These are phyloP conservation scores for Meiosimyza decipiens DNA, from an alignment of 2,888 invertebrate genomes.

Conservation along the genomic window DNA sequence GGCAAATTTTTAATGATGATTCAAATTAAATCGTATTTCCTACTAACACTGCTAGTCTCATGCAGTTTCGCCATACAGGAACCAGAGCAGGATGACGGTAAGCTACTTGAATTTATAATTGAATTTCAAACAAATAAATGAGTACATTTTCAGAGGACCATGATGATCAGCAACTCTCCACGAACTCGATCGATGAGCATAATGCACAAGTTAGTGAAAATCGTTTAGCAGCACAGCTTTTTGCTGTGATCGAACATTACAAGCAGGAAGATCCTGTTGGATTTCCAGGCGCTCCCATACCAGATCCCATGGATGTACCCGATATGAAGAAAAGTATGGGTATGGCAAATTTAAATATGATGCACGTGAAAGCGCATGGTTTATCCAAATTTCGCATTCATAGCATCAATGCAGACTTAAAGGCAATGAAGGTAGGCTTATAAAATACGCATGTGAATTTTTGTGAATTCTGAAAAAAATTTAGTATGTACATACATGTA, in stretches of 20 bases:
- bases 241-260: conserved; percentile 79
- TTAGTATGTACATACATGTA: neutral
- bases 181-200: conserved; percentile 53
- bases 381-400: conserved; percentile 82
- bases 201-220: conserved; percentile 70
- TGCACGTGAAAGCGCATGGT: conserved; percentile 78
- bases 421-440: conserved; percentile 75
- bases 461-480: no score
- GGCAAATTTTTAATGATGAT: neutral
- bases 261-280: conserved; percentile 84
- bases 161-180: conserved; percentile 37
- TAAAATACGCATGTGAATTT: neutral
- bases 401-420: conserved; percentile 77
- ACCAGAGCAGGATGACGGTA: conserved; percentile 23
- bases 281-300: conserved; percentile 81
- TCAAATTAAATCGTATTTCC: neutral
- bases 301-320: conserved; percentile 84
- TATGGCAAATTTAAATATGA: conserved; percentile 77
- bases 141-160: conserved; percentile 38
- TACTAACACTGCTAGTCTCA: neutral
- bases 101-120: no score
- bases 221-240: conserved; percentile 78
- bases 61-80: conserved; percentile 6
- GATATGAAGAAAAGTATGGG: conserved; percentile 79
- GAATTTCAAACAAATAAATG: neutral